A percentile compares a stretch with the other conserved stretches of the same genome.
These are phyloP conservation scores for Cephus spinipes DNA, from an alignment of 2,888 invertebrate genomes.

Conservation along the genomic window DNA sequence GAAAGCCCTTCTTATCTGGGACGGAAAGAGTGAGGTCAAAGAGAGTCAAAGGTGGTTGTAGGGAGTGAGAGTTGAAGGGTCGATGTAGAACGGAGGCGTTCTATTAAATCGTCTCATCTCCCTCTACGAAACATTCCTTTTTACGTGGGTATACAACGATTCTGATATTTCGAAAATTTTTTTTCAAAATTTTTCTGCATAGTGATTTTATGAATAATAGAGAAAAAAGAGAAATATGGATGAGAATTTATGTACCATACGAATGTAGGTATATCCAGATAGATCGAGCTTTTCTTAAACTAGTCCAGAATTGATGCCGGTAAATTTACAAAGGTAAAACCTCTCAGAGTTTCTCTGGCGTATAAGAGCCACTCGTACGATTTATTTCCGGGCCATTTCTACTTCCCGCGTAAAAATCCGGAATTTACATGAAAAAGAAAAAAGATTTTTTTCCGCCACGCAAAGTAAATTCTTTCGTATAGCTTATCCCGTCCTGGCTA, in stretches of 20 bases:
- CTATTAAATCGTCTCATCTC: not conserved
- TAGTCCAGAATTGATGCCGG: not conserved
- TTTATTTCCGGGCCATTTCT: not conserved
- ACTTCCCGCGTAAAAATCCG: not conserved
- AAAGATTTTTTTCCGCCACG: not conserved
- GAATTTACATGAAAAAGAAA: not conserved
- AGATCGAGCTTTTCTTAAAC: not conserved
- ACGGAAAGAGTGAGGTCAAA: conserved; percentile 11
- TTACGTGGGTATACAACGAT: too few species aligned
- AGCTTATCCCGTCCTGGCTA: not conserved
- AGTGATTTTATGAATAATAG: not conserved
- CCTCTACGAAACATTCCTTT: not conserved
- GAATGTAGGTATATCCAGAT: not conserved
- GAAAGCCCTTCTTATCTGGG: conserved; percentile 10
- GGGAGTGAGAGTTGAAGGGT: not conserved
- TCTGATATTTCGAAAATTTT: too few species aligned
- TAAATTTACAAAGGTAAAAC: not conserved
- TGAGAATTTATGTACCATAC: not conserved
- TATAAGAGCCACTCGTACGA: not conserved
- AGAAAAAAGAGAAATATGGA: not conserved
- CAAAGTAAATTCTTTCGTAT: conserved; percentile 27
- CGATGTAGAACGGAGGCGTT: not conserved
- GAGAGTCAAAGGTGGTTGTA: not conserved
- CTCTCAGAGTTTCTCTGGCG: not conserved
- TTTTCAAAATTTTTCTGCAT: too few species aligned